Conservation (phyloP, 2,888 invertebrate species). For the Orthosia incerta region DNA sequence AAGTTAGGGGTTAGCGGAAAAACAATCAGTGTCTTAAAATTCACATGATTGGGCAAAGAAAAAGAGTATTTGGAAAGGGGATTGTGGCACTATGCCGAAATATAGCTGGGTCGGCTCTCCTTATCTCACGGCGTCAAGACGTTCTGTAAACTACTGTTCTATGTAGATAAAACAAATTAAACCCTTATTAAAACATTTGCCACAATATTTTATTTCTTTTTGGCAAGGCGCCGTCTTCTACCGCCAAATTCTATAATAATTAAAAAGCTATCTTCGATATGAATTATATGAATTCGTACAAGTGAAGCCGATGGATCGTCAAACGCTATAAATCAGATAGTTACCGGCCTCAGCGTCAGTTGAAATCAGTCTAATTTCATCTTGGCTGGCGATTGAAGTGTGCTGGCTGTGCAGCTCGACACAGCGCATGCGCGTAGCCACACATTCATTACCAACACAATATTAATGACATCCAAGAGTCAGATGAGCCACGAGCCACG, state of each 20-base stretch:
- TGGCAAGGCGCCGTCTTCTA: conserved; percentile 50
- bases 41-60: background rate
- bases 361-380: conserved; percentile 82
- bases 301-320: conserved; percentile 59
- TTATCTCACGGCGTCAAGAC: no score
- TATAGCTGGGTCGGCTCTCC: background rate
- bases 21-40: background rate
- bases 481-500: conserved; percentile 42
- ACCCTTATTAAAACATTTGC: conserved; percentile 26
- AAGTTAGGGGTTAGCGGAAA: background rate
- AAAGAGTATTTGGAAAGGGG: background rate
- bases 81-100: conserved; percentile 1
- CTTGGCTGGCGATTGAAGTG: conserved; percentile 77
- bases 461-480: conserved; percentile 59
- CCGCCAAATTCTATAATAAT: conserved; percentile 46
- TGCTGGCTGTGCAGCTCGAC: conserved; percentile 62
- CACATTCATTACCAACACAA: conserved; percentile 65
- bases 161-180: no score
- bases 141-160: no score
- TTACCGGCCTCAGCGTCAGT: conserved; percentile 73
- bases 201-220: conserved; percentile 46
- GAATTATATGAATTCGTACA: conserved; percentile 40
- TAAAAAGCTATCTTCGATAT: conserved; percentile 50
- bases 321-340: conserved; percentile 71
- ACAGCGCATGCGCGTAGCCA: conserved; percentile 71